These are phyloP conservation scores for Nerophis lumbriciformis DNA, from an alignment of 2,113 vertebrate species.

Conservation along the genomic window DNA sequence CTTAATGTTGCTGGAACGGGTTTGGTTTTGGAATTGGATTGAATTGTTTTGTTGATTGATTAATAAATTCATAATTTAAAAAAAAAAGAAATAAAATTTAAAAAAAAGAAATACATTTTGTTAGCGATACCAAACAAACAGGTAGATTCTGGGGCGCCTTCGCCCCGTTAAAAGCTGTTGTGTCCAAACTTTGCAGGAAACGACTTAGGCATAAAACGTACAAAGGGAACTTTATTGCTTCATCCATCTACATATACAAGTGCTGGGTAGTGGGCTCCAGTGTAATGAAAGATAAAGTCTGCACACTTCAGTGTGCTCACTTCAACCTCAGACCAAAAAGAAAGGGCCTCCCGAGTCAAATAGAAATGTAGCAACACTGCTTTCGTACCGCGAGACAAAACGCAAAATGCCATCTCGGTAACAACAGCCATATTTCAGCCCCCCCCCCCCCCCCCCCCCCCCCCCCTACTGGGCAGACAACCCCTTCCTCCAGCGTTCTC, in stretches of 20 bases:
- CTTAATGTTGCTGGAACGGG: too few relatives aligned
- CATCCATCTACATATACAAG: constrained; percentile 14
- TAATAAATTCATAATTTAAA: too few relatives aligned
- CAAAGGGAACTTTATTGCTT: constrained; percentile 22
- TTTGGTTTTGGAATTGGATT: too few relatives aligned
- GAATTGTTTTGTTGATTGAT: too few relatives aligned
- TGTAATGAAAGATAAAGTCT: constrained; percentile 3
- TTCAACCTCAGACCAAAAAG: constrained; percentile 12
- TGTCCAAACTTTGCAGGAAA: constrained; percentile 21
- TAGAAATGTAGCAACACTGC: neutral
- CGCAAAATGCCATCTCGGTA: constrained; percentile 10
- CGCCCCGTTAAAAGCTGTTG: neutral
- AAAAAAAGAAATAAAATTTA: too few relatives aligned
- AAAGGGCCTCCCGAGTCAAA: neutral
- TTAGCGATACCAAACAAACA: neutral
- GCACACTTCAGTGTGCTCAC: neutral
- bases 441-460: constrained; percentile 21
- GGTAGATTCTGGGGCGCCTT: neutral
- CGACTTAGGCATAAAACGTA: constrained; percentile 7
- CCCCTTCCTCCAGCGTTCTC: constrained; percentile 30
- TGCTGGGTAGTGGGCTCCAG: neutral
- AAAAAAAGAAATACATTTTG: too few relatives aligned
- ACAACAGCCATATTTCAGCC: constrained; percentile 48
- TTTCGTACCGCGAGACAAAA: constrained; percentile 22
- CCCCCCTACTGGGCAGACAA: neutral